Base-by-base conservation (phyloP, 2,888 invertebrate genomes). In the Perizoma affinitatum region DNA sequence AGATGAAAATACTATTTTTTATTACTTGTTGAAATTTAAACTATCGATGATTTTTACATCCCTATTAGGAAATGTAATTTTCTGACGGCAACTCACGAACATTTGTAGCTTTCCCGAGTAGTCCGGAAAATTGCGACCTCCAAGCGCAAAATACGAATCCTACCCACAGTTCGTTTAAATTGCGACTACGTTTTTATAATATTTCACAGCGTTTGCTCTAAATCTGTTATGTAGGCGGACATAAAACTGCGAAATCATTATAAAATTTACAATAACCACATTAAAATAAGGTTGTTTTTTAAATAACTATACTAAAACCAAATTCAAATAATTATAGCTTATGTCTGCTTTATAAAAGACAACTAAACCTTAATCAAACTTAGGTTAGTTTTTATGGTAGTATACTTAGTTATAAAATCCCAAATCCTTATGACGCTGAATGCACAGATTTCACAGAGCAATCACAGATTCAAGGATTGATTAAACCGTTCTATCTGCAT, bases 51-150 rank as follows among this genome's bases (percentile, higher is more conserved):
- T 34, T 47, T 5, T 42, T 58, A 38, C 88, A 76, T 73, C 91
- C 80, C 90, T 89, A 86, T 84, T 88, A 87, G 88, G 87, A 90
- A 92, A 92, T 90, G 89, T 90, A 92, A 92, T 92, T 92, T 90
- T 90, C 88, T 85, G 86, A 84, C 86, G 86, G 82, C 83, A 87
- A 83, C 84, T 83, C 86, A 81, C 86, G 84, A 86, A 90, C 91
- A 90, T 90, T 92, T 91, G 91, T 91, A 90, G 92, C 91, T 85
- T 90, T 91, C 80, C 88, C 86, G 82, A 90, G 90, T 87, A 85
- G 84, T 84, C 86, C 78, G 86, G 89, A 86, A 89, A 92, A 91
- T 90, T 90, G 90, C 90, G 90, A 89, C 88, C 88, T 86, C 82
- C 72, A 7, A 77, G 85, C 76, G 86, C 83, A 80, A 85, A 88